Base-by-base conservation (phyloP, 1,140 invertebrate species). In the Diprion similis region DNA sequence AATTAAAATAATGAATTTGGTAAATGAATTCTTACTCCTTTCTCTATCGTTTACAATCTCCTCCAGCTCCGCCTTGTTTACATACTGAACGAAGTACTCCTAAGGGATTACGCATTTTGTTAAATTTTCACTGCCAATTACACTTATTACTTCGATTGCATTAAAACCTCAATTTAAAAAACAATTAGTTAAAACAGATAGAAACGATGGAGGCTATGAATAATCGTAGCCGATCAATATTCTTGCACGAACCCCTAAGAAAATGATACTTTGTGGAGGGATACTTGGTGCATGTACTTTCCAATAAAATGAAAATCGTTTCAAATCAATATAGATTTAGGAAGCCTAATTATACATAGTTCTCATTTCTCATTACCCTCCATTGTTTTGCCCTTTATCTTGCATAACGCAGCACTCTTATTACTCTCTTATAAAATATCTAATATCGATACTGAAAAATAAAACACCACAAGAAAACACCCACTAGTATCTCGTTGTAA, bases 21-120 rank as follows among this genome's bases (percentile, higher is more conserved):
- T 68, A 68, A 68, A 68, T 68, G 66, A 69, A 73, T 66, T 75
- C 77, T 78, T 78, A 78, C 77, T 75, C 75, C 77, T 74, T 73
- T 73, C 73, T 74, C 73, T 75, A 78, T 76, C 66, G 76, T 59
- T 71, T 68, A 74, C 59, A 73, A 74, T 76, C 66, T 74, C 77
- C 71, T 73, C 77, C 68, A 46, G 73, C 71, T 76, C 77, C 65
- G 70, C 65, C 71, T 78, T 74, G 71, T 71, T 76, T 72, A 71
- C 73, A 70, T 71, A 77, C 67, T 48, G 73, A 73, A 78, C 70
- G 65, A 69, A 76, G 71, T 74, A 73, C 48, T 76, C 77, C 77
- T 78, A 78, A 19, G 73, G 67, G 73, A 70, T 74, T 78, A 73
- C 73, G 64, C 71, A 71, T 75, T 78, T 64, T 71, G 72, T 73